Conservation (phyloP, 2,888 invertebrate species). For the Cataglyphis altisquamis region DNA sequence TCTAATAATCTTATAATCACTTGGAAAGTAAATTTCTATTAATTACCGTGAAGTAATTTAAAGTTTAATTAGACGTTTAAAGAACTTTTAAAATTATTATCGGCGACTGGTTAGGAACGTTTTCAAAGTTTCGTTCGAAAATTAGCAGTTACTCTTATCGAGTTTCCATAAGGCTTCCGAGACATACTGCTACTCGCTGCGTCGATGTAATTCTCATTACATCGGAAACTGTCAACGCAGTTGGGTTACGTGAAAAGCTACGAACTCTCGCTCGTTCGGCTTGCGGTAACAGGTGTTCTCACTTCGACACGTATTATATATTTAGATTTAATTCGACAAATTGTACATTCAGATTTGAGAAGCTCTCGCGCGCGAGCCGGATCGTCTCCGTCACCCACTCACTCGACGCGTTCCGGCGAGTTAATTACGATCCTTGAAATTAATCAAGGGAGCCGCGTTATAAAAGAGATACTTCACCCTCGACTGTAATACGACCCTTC, state of each 20-base stretch:
- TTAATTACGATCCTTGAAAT: conserved; percentile 76
- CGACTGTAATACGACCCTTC: conserved; percentile 56
- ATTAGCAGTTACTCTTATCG: conserved; percentile 56
- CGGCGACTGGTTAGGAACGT: conserved; percentile 33
- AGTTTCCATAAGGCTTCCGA: conserved; percentile 46
- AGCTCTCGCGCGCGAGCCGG: conserved; percentile 16
- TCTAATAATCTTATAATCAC: conserved; percentile 57
- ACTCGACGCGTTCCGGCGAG: conserved; percentile 55
- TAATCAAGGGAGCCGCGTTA: conserved; percentile 71
- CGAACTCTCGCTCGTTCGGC: not conserved
- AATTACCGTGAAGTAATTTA: conserved; percentile 65
- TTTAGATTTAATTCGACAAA: conserved; percentile 50
- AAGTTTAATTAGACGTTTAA: conserved; percentile 65
- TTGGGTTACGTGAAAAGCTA: not conserved
- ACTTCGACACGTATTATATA: conserved; percentile 39
- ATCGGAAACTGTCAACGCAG: not conserved
- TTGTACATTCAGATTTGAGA: conserved; percentile 46
- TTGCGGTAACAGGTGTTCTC: conserved; percentile 40
- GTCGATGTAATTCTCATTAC: conserved; percentile 12
- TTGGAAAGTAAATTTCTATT: conserved; percentile 60
- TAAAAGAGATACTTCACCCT: conserved; percentile 61
- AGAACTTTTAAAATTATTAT: conserved; percentile 64
- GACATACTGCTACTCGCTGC: not conserved
- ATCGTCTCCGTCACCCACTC: conserved; percentile 23
- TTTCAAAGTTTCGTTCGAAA: conserved; percentile 56